Evolutionary conservation across 1,140 invertebrate species (phyloP), one percentile per base, ranked within the genome.

Genomic region (Leptinotarsa texana): DNA sequence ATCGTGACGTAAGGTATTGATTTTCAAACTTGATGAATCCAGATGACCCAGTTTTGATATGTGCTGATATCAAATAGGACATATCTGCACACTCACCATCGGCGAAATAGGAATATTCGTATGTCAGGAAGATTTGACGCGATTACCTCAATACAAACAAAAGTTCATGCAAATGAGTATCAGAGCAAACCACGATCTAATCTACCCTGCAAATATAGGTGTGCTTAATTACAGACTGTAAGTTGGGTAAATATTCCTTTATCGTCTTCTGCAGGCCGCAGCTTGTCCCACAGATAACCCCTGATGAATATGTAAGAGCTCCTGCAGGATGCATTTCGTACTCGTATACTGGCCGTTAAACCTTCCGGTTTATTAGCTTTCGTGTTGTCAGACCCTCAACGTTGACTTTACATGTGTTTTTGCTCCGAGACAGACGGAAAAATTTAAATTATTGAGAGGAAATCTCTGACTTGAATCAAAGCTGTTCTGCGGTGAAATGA

Each of bases 191-290:
- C 77, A 74, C 77, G 80, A 83, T 83, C 76, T 83, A 83, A 83
- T 83, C 82, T 81, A 63, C 62, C 81, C 79, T 81, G 81, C 82
- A 84, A 83, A 83, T 83, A 84, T 83, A 84, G 83, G 82, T 84
- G 82, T 74, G 81, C 83, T 84, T 84, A 83, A 84, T 84, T 84
- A 84, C 82, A 80, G 79, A 81, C 79, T 82, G 80, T 80, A 83
- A 84, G 82, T 83, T 79, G 78, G 82, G 83, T 84, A 84, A 84
- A 84, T 84, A 84, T 84, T 82, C 82, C 81, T 84, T 83, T 84
- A 84, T 82, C 83, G 82, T 82, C 76, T 75, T 70, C 63, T 78
- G 74, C 83, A 83, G 82, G 74, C 82, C 75, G 74, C 78, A 76
- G 79, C 80, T 82, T 81, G 80, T 82, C 80, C 77, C 72, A 80